Evolutionary conservation across 2,113 vertebrate species (phyloP).

Genomic region (Vireo altiloquus): DNA sequence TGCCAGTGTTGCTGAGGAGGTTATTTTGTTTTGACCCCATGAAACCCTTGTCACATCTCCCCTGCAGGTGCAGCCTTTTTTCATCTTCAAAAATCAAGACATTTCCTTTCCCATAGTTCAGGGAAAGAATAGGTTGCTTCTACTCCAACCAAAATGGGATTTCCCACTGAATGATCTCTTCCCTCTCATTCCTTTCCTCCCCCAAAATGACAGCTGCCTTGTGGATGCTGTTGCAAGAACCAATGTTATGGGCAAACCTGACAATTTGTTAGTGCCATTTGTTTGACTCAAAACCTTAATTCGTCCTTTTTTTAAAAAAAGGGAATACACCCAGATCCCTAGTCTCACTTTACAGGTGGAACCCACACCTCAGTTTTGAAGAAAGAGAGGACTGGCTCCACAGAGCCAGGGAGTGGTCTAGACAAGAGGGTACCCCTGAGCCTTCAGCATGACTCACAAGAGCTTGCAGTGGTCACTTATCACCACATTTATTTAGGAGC

Average conservation of each 20-base stretch:
- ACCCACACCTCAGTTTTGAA: not conserved
- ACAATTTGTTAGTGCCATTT: not conserved
- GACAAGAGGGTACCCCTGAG: not conserved
- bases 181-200: not conserved
- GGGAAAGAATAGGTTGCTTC: not conserved
- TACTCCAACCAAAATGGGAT: not conserved
- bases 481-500: not conserved
- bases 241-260: not conserved
- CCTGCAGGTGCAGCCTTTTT: not conserved
- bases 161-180: not conserved
- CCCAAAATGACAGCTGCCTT: not conserved
- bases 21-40: not conserved
- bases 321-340: not conserved
- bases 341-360: not conserved
- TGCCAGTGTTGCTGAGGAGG: not conserved
- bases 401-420: not conserved
- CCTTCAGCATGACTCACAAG: not conserved
- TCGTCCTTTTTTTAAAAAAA: not conserved
- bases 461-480: not conserved
- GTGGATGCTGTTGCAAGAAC: not conserved
- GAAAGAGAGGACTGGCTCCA: not conserved
- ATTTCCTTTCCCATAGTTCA: constrained; percentile 11
- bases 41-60: not conserved
- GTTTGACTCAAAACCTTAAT: not conserved
- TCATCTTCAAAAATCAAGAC: not conserved